Conservation (phyloP, 2,797 vertebrate species). For the Ceyx erithaca region DNA sequence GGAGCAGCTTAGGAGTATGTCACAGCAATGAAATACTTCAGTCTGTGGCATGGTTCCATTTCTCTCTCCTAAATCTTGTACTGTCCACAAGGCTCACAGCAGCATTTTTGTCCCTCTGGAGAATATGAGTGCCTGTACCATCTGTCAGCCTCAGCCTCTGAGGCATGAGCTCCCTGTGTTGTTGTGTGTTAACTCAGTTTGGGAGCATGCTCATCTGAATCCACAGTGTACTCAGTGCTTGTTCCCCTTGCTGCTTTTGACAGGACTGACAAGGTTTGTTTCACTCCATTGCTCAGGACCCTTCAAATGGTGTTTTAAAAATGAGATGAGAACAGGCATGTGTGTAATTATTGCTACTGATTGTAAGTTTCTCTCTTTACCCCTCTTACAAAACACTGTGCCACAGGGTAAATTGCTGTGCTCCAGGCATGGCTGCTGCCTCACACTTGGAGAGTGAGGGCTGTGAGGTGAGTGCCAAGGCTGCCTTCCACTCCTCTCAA, state of each 20-base stretch:
- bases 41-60: not conserved
- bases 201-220: not conserved
- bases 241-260: not conserved
- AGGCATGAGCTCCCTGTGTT: not conserved
- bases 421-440: not conserved
- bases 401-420: rapidly evolving
- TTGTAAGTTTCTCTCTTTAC: not conserved
- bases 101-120: not conserved
- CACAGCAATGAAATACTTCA: not conserved
- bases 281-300: not conserved
- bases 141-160: not conserved
- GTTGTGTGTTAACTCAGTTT: not conserved
- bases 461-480: not conserved
- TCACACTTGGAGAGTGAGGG: not conserved
- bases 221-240: not conserved
- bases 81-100: not conserved
- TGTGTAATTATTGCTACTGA: not conserved
- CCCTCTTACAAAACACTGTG: not conserved
- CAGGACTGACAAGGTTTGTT: not conserved
- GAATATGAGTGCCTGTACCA: not conserved
- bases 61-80: not conserved
- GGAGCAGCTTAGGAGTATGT: not conserved
- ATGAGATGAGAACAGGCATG: not conserved
- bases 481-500: not conserved
- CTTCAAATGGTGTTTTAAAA: not conserved